Conservation (phyloP, 2,888 invertebrate species). For the Tachystola acroxantha region DNA sequence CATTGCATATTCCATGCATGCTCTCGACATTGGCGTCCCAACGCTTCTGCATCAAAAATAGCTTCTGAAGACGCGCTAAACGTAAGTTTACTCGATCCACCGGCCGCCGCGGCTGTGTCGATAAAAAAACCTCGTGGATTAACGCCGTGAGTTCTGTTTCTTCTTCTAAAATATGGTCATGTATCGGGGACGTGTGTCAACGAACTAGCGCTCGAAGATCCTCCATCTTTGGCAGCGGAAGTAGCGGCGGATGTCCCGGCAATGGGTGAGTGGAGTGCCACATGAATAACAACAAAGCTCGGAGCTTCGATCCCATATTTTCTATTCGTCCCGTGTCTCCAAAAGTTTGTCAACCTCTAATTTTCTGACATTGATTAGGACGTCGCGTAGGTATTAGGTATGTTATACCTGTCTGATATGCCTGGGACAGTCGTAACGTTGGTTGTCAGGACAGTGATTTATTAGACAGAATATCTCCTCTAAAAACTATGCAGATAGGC, state of each 20-base stretch:
- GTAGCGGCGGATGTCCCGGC: conserved; percentile 73
- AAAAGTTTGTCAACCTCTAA: conserved; percentile 75
- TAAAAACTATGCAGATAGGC: too few relatives aligned
- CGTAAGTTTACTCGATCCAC: conserved; percentile 66
- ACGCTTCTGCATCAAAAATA: conserved; percentile 77
- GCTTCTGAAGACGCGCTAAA: conserved; percentile 68
- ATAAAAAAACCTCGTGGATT: conserved; percentile 5
- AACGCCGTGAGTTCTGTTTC: conserved; percentile 25
- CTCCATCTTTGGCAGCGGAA: conserved; percentile 78
- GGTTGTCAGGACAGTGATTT: neutral
- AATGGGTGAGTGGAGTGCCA: conserved; percentile 70
- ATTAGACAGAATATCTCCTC: too few relatives aligned
- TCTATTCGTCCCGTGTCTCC: conserved; percentile 70
- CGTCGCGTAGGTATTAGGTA: neutral
- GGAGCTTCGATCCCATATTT: conserved; percentile 63
- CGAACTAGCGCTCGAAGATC: conserved; percentile 67
- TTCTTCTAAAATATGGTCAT: conserved; percentile 32
- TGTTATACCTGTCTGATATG: neutral
- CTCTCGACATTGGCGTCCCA: conserved; percentile 76
- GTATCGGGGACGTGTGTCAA: conserved; percentile 58
- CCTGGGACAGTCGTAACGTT: neutral
- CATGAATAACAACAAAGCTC: conserved; percentile 72
- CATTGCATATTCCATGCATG: conserved; percentile 78
- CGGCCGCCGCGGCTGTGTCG: conserved; percentile 55
- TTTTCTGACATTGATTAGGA: conserved; percentile 51